Base-by-base conservation (phyloP, 2,888 invertebrate genomes). In the Plagodis pulveraria region DNA sequence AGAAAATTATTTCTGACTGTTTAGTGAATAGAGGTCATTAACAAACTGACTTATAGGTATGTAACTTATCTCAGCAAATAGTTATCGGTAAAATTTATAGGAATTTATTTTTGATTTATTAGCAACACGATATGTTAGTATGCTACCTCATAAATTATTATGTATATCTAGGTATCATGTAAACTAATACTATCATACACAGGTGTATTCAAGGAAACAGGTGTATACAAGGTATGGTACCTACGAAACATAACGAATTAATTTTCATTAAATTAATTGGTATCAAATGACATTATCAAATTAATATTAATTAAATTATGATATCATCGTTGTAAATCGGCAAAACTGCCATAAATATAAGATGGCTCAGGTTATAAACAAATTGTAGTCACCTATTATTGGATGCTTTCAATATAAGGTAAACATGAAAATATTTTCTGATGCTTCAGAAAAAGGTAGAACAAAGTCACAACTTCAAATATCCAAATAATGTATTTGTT, bases 401-500 rank as follows among this genome's bases (percentile, higher is more conserved):
- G n/a, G 46, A 49, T 7, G 47, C 36, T 47, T 36, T 36, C 7
- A 47, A n/a, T 36, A 36, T 36, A 4, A 36, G 9, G 36, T 36
- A 36, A 36, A 36, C 7, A 9, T 36, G 2, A 36, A 8, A 36
- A 8, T 9, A 1, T 36, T 36, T 36, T 22, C 22, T 2, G 22
- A 22, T 22, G 22, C 1, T 22, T 22, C 22, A 22, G 22, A 22
- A 22, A 2, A 22, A 22, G 22, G 22, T 1, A 22, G 22, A 22
- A 22, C 22, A 2, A 22, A 2, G 4, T 2, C 22, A 22, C 22
- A 9, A 74, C 9, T 83, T 83, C 34, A 40, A 50, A 52, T 56
- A 55, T 73, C 77, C 75, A 76, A 82, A 80, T 62, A 59, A 71
- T 80, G 73, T 85, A 72, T 84, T 84, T 82, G 75, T 67, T 67